phyloP scores from a whole-genome alignment of 2,113 vertebrate genomes.

The Accipiter cooperii region DNA sequence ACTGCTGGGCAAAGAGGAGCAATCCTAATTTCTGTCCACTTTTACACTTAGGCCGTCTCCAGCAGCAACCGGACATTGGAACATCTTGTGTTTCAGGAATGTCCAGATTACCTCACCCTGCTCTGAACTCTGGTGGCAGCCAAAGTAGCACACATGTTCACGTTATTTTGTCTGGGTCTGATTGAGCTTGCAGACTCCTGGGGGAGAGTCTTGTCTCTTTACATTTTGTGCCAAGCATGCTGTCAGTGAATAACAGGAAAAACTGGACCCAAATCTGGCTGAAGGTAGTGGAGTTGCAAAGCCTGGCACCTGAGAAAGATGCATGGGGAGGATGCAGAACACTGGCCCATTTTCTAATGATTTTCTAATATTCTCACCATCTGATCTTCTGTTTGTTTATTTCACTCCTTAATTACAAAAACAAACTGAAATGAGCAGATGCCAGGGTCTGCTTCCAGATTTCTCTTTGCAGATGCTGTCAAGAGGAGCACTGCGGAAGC shows the following conservation, averaged over 20 bases:
- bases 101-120: background rate
- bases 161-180: background rate
- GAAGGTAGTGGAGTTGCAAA: background rate
- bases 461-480: conserved; percentile 14
- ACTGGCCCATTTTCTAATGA: background rate
- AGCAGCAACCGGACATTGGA: background rate
- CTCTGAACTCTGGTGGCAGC: background rate
- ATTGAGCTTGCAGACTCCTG: background rate
- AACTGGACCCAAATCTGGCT: background rate
- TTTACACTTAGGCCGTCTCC: background rate
- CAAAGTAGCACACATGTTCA: background rate
- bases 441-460: conserved; percentile 21
- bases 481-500: background rate
- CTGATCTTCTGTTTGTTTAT: conserved; percentile 3
- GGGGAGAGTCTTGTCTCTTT: background rate
- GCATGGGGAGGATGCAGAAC: background rate
- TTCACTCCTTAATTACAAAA: conserved; percentile 17
- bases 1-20: background rate
- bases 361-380: background rate
- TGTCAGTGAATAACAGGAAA: background rate
- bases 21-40: background rate
- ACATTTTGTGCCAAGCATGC: background rate
- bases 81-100: background rate
- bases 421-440: conserved; percentile 1
- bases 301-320: background rate